These are phyloP conservation scores for Benthosema pterotum DNA, from an alignment of 2,797 vertebrate species.

Conservation along the genomic window DNA sequence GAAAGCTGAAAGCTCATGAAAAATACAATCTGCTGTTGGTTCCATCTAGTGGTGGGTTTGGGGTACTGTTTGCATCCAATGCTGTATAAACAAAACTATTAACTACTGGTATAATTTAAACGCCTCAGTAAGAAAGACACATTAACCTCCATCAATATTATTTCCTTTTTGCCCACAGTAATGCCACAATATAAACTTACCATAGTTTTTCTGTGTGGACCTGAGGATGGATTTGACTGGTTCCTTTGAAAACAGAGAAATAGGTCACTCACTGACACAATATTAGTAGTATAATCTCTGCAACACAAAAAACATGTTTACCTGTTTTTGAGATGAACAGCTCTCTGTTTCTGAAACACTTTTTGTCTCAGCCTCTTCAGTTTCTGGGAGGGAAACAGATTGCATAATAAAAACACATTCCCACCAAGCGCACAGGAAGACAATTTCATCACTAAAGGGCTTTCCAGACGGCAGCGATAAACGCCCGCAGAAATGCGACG, in stretches of 20 bases:
- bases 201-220: conserved; percentile 38
- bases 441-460: conserved; percentile 6
- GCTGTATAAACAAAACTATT: neutral
- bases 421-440: neutral
- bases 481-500: no score
- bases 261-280: neutral
- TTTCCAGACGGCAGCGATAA: no score
- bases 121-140: no score
- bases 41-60: conserved; percentile 63
- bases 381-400: conserved; percentile 28
- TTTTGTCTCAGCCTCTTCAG: conserved; percentile 20
- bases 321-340: conserved; percentile 58
- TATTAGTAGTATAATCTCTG: no score
- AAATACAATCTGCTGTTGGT: conserved; percentile 1
- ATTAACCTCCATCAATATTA: neutral
- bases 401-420: conserved; percentile 10
- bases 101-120: no score
- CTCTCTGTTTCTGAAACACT: conserved; percentile 48
- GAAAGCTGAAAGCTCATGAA: neutral
- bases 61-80: no score
- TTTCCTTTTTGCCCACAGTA: neutral
- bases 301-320: conserved; percentile 13
- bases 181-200: conserved; percentile 47
- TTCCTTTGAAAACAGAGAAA: conserved; percentile 51
- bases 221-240: conserved; percentile 61